These are phyloP conservation scores for Planiliza haematocheilus DNA, from an alignment of 2,113 vertebrate species.

Conservation along the genomic window DNA sequence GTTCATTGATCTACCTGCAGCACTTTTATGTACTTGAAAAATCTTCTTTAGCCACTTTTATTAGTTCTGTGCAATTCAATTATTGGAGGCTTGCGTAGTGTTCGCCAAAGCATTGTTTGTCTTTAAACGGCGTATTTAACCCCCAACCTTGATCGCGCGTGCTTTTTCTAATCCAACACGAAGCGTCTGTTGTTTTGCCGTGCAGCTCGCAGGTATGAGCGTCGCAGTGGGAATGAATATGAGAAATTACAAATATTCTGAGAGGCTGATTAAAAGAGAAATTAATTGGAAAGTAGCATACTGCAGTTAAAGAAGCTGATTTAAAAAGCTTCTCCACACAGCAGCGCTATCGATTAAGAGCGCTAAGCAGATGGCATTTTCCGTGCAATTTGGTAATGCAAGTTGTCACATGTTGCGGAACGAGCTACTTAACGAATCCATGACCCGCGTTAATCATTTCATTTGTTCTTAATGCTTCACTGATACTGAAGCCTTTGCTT, in stretches of 20 bases:
- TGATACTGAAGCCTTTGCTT: background rate
- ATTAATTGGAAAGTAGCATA: background rate
- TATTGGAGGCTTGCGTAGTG: too few species aligned
- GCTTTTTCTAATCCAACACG: background rate
- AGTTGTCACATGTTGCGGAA: constrained; percentile 16
- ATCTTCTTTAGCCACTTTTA: too few species aligned
- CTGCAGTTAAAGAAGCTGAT: background rate
- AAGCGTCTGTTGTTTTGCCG: background rate
- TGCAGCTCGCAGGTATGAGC: constrained; percentile 20
- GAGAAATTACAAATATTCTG: background rate
- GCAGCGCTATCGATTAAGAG: constrained; percentile 5
- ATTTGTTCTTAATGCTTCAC: background rate
- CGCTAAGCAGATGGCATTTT: constrained; percentile 21
- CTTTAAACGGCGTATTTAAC: constrained; percentile 7
- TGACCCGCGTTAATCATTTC: constrained; percentile 23
- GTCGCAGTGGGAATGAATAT: background rate
- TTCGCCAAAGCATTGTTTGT: too few species aligned
- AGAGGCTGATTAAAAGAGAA: constrained; percentile 13
- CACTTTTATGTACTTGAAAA: too few species aligned
- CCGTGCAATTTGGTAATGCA: constrained; percentile 17
- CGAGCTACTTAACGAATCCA: constrained; percentile 35
- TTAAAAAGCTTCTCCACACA: constrained; percentile 6
- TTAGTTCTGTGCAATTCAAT: too few species aligned
- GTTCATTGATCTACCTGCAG: too few species aligned
- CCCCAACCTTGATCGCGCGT: background rate